These are phyloP conservation scores for Germaria angustata DNA, from an alignment of 2,888 invertebrate species.

Conservation along the genomic window DNA sequence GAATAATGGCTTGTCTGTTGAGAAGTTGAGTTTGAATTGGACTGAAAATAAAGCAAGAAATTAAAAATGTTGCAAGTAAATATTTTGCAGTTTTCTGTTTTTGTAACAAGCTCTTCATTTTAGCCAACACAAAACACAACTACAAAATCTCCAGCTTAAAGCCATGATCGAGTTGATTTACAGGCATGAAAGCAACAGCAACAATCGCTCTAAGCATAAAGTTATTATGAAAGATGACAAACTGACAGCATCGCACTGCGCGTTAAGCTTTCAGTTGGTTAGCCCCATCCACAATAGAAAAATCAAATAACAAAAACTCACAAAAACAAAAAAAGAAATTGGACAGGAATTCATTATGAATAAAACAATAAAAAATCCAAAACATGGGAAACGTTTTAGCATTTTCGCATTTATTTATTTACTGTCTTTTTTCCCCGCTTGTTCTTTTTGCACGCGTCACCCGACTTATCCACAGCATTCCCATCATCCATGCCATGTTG, in stretches of 20 bases:
- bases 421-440: neutral
- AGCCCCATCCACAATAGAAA: slow-evolving; percentile 43
- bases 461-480: slow-evolving; percentile 10
- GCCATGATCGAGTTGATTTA: slow-evolving; percentile 53
- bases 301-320: neutral
- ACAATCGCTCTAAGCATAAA: slow-evolving; percentile 48
- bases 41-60: slow-evolving; percentile 36
- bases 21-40: neutral
- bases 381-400: slow-evolving; percentile 62
- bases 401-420: slow-evolving; percentile 55
- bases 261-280: slow-evolving; percentile 20
- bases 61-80: slow-evolving; percentile 34
- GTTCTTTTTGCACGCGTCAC: neutral
- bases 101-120: slow-evolving; percentile 63
- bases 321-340: slow-evolving; percentile 20
- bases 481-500: slow-evolving; percentile 47
- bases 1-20: neutral
- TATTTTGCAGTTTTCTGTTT: slow-evolving; percentile 62
- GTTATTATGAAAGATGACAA: slow-evolving; percentile 62
- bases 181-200: slow-evolving; percentile 56
- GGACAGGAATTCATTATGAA: slow-evolving; percentile 48
- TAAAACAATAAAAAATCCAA: slow-evolving; percentile 38
- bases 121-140: slow-evolving; percentile 18
- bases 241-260: slow-evolving; percentile 43
- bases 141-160: slow-evolving; percentile 51